Evolutionary conservation across 2,888 invertebrate genomes (phyloP), one percentile per base, ranked within the genome.

Genomic region (Trichopoda pennipes): DNA sequence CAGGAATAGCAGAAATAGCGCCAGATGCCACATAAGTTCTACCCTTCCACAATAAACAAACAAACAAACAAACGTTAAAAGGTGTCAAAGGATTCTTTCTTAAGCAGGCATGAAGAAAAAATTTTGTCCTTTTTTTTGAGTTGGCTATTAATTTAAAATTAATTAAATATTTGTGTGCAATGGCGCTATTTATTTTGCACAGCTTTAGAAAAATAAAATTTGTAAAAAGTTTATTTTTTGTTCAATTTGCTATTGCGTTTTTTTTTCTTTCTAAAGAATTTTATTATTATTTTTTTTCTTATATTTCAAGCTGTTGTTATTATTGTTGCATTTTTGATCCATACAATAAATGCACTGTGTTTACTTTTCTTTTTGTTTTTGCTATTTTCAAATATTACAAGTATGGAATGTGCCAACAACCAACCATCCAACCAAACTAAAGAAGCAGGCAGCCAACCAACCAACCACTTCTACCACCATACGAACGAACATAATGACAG

Each of bases 321-420:
- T 76, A 42, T 66, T 76, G 72, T 42, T 81, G 77, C 68, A 77
- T 73, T 69, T 81, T 81, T 77, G 63, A 77, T 80, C 55, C 60
- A 55, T 66, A 76, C 72, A 77, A 73, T 77, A 44, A 68, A 63
- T 73, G 19, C 51, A 19, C 1, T 19, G 9, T 49, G 1, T 10
- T 8, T 49, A 9, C 12, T 42, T n/a, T 7, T 42, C 12, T n/a
- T n/a, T 8, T 49, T 69, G 68, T 23, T 28, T 61, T 44, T 63
- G 44, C 51, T 69, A 69, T 68, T 60, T 69, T 69, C 58, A 61
- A 61, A 72, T 66, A 70, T 63, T 56, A 73, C 68, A 63, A 69
- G 58, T 72, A 61, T 68, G 82, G 82, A 75, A 79, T 80, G 80
- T 66, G 44, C 61, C 35, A 44, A 60, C 58, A 49, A 32, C 42